Evolutionary conservation across 2,797 vertebrate species (phyloP).

Genomic region (Pseudomugil gertrudae): DNA sequence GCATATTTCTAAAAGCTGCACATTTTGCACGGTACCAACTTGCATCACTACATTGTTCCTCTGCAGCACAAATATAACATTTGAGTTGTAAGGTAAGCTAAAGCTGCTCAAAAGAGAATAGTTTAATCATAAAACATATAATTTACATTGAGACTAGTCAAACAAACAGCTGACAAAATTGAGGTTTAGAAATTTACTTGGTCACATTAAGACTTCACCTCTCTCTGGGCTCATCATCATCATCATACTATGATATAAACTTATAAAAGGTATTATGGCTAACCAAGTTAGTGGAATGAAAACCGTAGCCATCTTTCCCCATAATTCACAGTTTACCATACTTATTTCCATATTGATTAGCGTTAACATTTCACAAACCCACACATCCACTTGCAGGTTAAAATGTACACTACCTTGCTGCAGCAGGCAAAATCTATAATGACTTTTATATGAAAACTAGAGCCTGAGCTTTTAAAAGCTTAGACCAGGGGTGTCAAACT

Average conservation of each 20-base stretch:
- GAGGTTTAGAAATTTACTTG: slow-evolving; percentile 53
- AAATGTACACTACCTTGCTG: slow-evolving; percentile 41
- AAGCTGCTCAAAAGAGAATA: not conserved
- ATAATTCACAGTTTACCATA: slow-evolving; percentile 29
- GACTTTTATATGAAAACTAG: slow-evolving; percentile 42
- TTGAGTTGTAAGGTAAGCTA: no score
- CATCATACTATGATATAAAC: no score
- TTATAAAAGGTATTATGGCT: no score
- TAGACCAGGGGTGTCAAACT: no score
- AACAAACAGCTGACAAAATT: slow-evolving; percentile 31
- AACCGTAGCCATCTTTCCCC: slow-evolving; percentile 47
- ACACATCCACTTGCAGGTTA: slow-evolving; percentile 44
- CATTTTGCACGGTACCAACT: no score
- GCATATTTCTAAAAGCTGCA: no score
- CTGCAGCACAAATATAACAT: no score
- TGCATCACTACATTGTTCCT: not conserved
- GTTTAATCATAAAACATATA: not conserved
- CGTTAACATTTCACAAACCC: slow-evolving; percentile 52
- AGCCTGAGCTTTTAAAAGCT: slow-evolving; percentile 61
- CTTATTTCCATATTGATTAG: slow-evolving; percentile 55
- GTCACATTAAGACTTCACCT: slow-evolving; percentile 51
- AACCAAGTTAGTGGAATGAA: no score
- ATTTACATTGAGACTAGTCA: not conserved
- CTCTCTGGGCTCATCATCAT: no score
- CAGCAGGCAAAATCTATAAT: slow-evolving; percentile 40